Base-by-base conservation (phyloP, 2,888 invertebrate genomes). In the Drymonia ruficornis region DNA sequence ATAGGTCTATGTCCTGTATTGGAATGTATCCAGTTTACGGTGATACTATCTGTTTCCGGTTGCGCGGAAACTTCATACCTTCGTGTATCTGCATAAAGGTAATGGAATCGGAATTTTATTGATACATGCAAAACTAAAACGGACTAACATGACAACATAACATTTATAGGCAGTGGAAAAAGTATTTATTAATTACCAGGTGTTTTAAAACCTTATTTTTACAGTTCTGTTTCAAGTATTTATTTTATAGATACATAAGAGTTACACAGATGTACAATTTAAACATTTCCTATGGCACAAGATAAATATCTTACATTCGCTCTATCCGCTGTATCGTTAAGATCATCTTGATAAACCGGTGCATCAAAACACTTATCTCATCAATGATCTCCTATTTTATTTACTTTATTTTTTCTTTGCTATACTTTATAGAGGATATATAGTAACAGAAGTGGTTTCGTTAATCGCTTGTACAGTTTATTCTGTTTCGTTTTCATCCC, bases 1-100 rank as follows among this genome's bases (percentile, higher is more conserved):
- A 76, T 82, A 81, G 91, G 91, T 91, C 91, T 91, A 87, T 92
- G 91, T 92, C 91, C 91, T 84, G 83, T 72, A 76, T 77, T 78
- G 84, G 80, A 81, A 84, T 82, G 76, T 81, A 86, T 86, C 89
- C 83, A 87, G 86, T 87, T 84, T 76, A 69, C 62, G 63, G 55
- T 61, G 65, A 78, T 77, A 80, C 68, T 60, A 73, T 70, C 66
- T 58, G 65, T 69, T 81, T 81, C 83, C 83, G 84, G 74, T 45
- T 45, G 5, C 12, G n/a, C 45, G 45, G 87, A 80, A 83, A 78
- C 63, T 55, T 55, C 51, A 64, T 57, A 44, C 58, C 58, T 61
- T 53, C 55, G 54, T 53, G 28, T 29, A 34, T 34, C 19, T 43
- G 43, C 28, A 28, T n/a, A 28, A n/a, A n/a, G 45, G 45, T 45